A percentile compares a stretch with the other conserved stretches of the same genome.
Evolutionary conservation across 2,888 invertebrate genomes (phyloP).

Genomic region (Philereme vetulata): DNA sequence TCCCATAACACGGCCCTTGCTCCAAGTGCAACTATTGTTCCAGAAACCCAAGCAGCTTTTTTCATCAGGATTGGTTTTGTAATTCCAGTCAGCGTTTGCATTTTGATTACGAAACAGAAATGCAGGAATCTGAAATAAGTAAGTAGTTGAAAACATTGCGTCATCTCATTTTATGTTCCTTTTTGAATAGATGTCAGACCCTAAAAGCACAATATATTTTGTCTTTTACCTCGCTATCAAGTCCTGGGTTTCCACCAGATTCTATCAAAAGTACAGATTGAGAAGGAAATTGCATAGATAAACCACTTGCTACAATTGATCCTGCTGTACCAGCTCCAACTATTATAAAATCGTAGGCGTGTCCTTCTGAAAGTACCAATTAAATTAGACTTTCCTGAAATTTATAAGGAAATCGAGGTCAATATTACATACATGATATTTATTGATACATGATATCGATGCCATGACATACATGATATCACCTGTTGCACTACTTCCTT

Average conservation of each 20-base stretch:
- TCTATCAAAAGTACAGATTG: constrained; percentile 70
- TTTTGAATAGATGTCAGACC: too few species aligned
- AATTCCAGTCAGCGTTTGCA: constrained; percentile 78
- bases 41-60: constrained; percentile 26
- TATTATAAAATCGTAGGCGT: constrained; percentile 73
- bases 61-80: constrained; percentile 66
- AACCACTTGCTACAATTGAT: constrained; percentile 76
- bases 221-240: constrained; percentile 68
- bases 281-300: constrained; percentile 51
- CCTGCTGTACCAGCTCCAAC: constrained; percentile 84
- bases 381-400: background rate
- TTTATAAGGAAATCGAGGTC: too few species aligned
- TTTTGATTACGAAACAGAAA: constrained; percentile 55
- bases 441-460: too few species aligned
- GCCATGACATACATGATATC: too few species aligned
- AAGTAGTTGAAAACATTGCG: background rate
- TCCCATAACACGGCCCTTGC: constrained; percentile 86
- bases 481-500: too few species aligned
- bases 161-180: too few species aligned
- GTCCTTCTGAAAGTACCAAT: constrained; percentile 44
- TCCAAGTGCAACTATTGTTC: constrained; percentile 77
- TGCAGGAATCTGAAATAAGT: constrained; percentile 54
- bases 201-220: constrained; percentile 35
- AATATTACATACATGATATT: too few species aligned
- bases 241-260: constrained; percentile 74